phyloP scores from a whole-genome alignment of 2,888 invertebrate genomes.

The Cataglyphis livida region DNA sequence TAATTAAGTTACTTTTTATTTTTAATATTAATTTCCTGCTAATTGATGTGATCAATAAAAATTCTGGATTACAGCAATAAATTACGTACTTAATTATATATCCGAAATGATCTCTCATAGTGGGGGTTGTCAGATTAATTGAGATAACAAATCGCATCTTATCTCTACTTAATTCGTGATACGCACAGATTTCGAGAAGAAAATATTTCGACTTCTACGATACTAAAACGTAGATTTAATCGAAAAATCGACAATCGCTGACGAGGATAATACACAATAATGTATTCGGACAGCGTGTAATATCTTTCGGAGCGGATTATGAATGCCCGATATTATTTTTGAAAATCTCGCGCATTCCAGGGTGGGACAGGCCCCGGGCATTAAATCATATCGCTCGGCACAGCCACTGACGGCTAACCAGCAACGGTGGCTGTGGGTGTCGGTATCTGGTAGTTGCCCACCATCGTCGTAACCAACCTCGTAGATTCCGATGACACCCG shows the following conservation, averaged over 20 bases:
- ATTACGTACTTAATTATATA: background rate
- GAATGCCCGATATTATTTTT: slow-evolving; percentile 77
- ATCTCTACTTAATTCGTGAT: background rate
- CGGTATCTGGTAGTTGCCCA: slow-evolving; percentile 80
- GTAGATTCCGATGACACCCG: slow-evolving; percentile 80
- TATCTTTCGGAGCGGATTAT: slow-evolving; percentile 58
- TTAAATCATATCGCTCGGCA: slow-evolving; percentile 72
- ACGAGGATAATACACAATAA: slow-evolving; percentile 30
- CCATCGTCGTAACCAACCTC: slow-evolving; percentile 82
- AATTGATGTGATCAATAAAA: background rate
- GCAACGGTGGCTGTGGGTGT: slow-evolving; percentile 72
- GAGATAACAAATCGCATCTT: background rate
- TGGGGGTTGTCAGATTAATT: background rate
- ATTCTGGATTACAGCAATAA: background rate
- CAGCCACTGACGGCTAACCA: slow-evolving; percentile 49
- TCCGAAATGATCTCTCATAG: background rate
- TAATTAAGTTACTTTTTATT: background rate
- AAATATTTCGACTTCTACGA: background rate
- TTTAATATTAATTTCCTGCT: background rate
- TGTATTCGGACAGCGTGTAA: slow-evolving; percentile 59
- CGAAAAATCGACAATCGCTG: slow-evolving; percentile 1
- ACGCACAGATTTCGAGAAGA: background rate
- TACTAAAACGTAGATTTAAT: slow-evolving; percentile 3
- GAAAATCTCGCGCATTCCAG: slow-evolving; percentile 84
- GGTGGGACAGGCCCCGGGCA: slow-evolving; percentile 81